Evolutionary conservation across 2,797 vertebrate genomes (phyloP).

Genomic region (Pseudotriccus pelzelni): DNA sequence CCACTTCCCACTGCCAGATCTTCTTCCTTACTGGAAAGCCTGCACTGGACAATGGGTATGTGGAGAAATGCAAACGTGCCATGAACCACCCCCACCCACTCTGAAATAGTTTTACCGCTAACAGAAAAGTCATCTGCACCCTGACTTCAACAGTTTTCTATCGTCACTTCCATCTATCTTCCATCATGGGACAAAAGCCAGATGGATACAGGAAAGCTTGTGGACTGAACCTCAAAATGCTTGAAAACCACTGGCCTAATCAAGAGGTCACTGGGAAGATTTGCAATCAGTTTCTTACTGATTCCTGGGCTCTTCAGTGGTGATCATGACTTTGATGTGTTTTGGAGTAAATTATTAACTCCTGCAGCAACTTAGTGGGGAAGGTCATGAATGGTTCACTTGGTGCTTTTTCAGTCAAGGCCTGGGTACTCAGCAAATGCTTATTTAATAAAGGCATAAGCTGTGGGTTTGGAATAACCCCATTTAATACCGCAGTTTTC

Average conservation of each 20-base stretch:
- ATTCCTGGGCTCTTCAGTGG: not conserved
- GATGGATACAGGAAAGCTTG: not conserved
- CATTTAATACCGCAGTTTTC: not conserved
- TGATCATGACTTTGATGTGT: fast-evolving
- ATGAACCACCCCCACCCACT: not conserved
- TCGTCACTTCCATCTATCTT: not conserved
- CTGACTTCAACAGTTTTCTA: not conserved
- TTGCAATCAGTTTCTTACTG: not conserved
- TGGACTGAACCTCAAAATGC: not conserved
- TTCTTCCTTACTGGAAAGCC: not conserved
- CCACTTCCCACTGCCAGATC: not conserved
- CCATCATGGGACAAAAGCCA: not conserved
- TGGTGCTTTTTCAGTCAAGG: not conserved
- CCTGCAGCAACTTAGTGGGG: not conserved
- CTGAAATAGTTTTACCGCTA: not conserved
- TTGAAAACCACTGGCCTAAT: not conserved
- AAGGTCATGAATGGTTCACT: not conserved
- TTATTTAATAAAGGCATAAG: not conserved
- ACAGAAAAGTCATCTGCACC: not conserved
- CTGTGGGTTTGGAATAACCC: not conserved
- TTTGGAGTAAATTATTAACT: not conserved
- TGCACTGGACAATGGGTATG: not conserved
- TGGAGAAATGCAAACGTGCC: not conserved
- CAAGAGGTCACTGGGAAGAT: not conserved
- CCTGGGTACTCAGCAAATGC: not conserved